Evolutionary conservation across 2,797 vertebrate genomes (phyloP), one percentile per base, ranked within the genome.

Genomic region (Rhynchonycteris naso): DNA sequence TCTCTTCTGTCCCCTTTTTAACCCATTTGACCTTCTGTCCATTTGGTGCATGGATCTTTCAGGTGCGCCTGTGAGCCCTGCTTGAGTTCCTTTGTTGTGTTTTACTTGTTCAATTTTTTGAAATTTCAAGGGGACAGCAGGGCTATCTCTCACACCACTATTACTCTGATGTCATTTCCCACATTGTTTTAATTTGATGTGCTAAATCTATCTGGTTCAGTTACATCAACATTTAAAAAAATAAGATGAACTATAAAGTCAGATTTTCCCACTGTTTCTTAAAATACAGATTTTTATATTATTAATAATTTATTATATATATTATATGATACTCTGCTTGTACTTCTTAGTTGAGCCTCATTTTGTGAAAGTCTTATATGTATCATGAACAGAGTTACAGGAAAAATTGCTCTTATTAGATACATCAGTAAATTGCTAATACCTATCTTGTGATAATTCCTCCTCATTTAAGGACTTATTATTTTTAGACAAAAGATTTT

Each of bases 401-500:
- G 16, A 24, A 38, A 76, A 63, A 24, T 58, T 58, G 4, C 4
- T 95, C 4, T 9, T 30, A 71, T 95, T 78, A 81, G 16, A 71
- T 28, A 74, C 3, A 78, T 78, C 72, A 89, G 14, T 47, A 68
- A 81, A 11, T 84, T 88, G 24, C 28, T 90, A 16, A 38, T 91
- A 68, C 3, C 4, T 81, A 50, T 76, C 52, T 85, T 43, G 7
- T 87, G 69, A 78, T 94, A 78, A 85, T 16, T 68, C 18, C 12
- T 81, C 19, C 71, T 93, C 30, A 78, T 81, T 85, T 85, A 66
- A 91, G 56, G 8, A 87, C 24, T 84, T 16, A 83, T 61, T 68
- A 18, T 63, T 90, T 93, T 75, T 52, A 90, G 61, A 90, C 1
- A 88, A 90, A 24, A 85, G 87, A 78, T 56, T 91, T 90, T 24